A percentile compares a stretch with the other conserved stretches of the same genome.
These are phyloP conservation scores for Conus canariensis DNA, from an alignment of 2,888 invertebrate species.

Conservation along the genomic window DNA sequence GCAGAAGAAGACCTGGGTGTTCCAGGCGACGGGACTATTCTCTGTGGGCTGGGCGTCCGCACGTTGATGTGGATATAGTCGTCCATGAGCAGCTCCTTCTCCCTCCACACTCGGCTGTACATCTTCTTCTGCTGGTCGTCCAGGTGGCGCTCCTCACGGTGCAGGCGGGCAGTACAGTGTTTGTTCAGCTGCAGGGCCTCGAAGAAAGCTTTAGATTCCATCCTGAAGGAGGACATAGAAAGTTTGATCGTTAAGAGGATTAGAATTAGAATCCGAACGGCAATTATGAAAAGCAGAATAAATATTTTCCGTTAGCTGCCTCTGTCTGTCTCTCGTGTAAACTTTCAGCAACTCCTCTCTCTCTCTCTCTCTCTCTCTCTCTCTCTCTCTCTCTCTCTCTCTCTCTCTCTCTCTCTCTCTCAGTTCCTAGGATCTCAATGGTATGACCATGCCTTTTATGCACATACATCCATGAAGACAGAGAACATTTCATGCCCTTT, in stretches of 20 bases:
- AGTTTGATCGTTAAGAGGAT: not conserved
- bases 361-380: too few species aligned
- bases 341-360: not conserved
- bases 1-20: not conserved
- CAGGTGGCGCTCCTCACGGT: slow-evolving; percentile 12
- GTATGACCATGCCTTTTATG: too few species aligned
- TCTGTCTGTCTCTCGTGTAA: not conserved
- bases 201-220: slow-evolving; percentile 35
- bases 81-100: slow-evolving; percentile 46
- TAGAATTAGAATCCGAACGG: not conserved
- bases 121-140: slow-evolving; percentile 42
- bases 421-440: too few species aligned
- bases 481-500: too few species aligned
- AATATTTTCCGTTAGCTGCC: not conserved
- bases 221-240: not conserved
- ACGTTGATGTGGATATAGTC: slow-evolving; percentile 45
- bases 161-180: slow-evolving; percentile 24
- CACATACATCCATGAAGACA: too few species aligned
- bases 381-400: not conserved
- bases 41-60: slow-evolving; percentile 33
- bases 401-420: not conserved
- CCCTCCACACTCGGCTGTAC: slow-evolving; percentile 39
- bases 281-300: not conserved
- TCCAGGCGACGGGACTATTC: not conserved
- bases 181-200: slow-evolving; percentile 41